phyloP scores from a whole-genome alignment of 2,113 vertebrate genomes.

The Lycocorax pyrrhopterus region DNA sequence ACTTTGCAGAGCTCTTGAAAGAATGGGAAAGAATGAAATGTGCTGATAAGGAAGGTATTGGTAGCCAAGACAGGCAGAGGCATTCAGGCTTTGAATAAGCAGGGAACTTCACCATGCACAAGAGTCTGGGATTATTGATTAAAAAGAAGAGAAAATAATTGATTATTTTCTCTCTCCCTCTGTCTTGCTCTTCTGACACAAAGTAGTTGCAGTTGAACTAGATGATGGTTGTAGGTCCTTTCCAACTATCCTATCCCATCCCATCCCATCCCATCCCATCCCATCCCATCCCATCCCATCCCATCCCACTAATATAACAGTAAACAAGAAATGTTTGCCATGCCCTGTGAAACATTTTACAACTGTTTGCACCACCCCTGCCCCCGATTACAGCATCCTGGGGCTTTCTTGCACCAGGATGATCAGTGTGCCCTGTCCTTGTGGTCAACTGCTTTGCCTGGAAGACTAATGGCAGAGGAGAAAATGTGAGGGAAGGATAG shows the following conservation, averaged over 20 bases:
- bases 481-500: not conserved
- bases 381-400: not conserved
- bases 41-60: not conserved
- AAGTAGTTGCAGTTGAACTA: not conserved
- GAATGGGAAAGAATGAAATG: not conserved
- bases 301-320: not conserved
- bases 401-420: not conserved
- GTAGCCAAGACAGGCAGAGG: not conserved
- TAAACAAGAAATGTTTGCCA: not conserved
- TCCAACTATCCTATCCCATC: not conserved
- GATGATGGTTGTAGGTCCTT: not conserved
- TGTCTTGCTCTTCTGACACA: not conserved
- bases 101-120: not conserved
- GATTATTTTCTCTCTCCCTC: not conserved
- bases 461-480: not conserved
- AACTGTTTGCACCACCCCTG: not conserved
- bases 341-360: not conserved
- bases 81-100: not conserved
- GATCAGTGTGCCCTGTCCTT: not conserved
- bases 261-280: not conserved
- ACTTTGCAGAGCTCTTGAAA: not conserved
- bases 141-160: not conserved
- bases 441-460: not conserved
- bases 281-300: not conserved
- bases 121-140: not conserved